Evolutionary conservation across 2,888 invertebrate genomes (phyloP), one percentile per base, ranked within the genome.

Genomic region (Eilema depressum): DNA sequence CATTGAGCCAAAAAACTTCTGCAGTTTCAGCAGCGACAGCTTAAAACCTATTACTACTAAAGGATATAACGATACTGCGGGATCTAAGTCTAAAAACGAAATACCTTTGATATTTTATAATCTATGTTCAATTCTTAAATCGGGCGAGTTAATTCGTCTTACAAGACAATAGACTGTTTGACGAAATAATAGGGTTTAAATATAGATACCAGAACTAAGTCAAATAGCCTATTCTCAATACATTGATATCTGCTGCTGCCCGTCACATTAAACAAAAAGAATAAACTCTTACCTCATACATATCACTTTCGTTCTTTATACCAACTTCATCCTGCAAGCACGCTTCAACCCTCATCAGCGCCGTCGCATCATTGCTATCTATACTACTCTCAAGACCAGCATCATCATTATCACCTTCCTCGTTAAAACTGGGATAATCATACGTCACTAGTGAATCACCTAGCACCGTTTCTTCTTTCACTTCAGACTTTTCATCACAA

Each of bases 321-420:
- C 83, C 84, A 23, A 88, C 73, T 25, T 90, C 88, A 64, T 93
- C 93, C 60, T 89, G 90, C 64, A 95, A 76, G 77, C 94, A 94
- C 0, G 92, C 88, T 69, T 95, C 94, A 0, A 94, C 94, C 70
- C 91, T 92, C 20, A 89, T 89, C 33, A 95, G 77, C 0, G 92
- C 94, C 0, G 84, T 80, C 0, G 91, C 92, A 5, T 94, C 93
- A 75, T 88, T 88, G 70, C 94, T 94, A 37, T 93, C 93, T 82
- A 92, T 89, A 71, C 92, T 94, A 30, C 60, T 62, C 56, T 69
- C 69, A 20, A 66, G 14, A 30, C 37, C 70, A 59, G 47, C 37
- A 60, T 93, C 93, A 77, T 91, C 91, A 75, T 26, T 63, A n/a
- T 57, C 47, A 30, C 33, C 57, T 7, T 68, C 60, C 57, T 93